phyloP scores from a whole-genome alignment of 2,797 vertebrate genomes.

The Lacerta agilis region DNA sequence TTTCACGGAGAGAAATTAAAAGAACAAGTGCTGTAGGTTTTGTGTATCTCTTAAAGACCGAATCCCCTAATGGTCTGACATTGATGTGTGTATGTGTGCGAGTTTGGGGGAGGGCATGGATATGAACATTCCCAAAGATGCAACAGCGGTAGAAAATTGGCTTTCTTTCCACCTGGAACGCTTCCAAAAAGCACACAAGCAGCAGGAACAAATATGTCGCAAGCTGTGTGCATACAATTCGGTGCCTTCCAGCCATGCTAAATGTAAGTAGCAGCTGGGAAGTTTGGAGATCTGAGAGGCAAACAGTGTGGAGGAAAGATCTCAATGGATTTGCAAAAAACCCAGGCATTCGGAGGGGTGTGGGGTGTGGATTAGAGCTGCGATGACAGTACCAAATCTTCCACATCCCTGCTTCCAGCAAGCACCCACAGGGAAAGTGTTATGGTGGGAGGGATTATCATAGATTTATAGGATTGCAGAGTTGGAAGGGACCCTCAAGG shows the following conservation, averaged over 20 bases:
- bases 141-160: constrained; percentile 23
- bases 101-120: constrained; percentile 21
- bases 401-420: too few relatives aligned
- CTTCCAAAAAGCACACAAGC: constrained; percentile 16
- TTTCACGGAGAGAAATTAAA: not conserved
- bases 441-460: constrained; percentile 10
- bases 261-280: not conserved
- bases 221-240: constrained; percentile 4
- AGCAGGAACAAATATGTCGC: not conserved
- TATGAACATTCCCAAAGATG: constrained; percentile 52
- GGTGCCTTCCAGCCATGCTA: not conserved
- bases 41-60: constrained; percentile 55
- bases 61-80: constrained; percentile 57
- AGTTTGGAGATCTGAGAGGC: not conserved
- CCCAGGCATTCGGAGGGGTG: not conserved
- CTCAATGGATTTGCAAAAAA: not conserved
- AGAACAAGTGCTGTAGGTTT: not conserved
- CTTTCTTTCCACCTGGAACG: constrained; percentile 45
- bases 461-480: too few relatives aligned
- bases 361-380: not conserved
- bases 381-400: too few relatives aligned
- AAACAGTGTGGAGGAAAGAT: not conserved
- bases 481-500: too few relatives aligned
- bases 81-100: constrained; percentile 15
- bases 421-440: constrained; percentile 60